Evolutionary conservation across 2,797 vertebrate genomes (phyloP).

Genomic region (Rhinatrema bivittatum): DNA sequence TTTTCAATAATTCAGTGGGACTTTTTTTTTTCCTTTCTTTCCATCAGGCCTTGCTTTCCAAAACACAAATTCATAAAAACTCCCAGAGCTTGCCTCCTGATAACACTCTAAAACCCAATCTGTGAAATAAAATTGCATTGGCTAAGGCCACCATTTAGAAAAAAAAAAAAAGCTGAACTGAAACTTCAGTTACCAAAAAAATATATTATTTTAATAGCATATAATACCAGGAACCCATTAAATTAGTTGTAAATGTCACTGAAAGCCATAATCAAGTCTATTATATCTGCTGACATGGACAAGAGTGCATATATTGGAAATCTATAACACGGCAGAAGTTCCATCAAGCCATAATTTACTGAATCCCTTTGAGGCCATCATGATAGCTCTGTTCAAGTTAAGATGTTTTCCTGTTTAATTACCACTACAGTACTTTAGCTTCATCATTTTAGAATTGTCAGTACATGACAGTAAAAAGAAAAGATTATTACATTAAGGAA

Average conservation of each 20-base stretch:
- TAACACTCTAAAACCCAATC: background rate
- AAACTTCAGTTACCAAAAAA: slow-evolving; percentile 18
- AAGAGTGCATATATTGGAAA: slow-evolving; percentile 23
- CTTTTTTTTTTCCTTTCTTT: too few relatives aligned
- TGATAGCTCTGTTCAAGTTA: background rate
- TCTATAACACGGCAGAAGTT: slow-evolving; percentile 17
- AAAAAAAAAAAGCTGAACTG: slow-evolving; percentile 11
- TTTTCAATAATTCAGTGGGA: background rate
- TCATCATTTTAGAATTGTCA: slow-evolving; percentile 19
- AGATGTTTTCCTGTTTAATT: slow-evolving; percentile 17
- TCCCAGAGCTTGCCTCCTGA: too few relatives aligned
- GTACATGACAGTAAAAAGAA: background rate
- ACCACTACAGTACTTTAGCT: background rate
- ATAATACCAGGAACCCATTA: slow-evolving; percentile 16
- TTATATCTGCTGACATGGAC: slow-evolving; percentile 16
- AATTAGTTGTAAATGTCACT: slow-evolving; percentile 24
- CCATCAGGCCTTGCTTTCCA: slow-evolving; percentile 9
- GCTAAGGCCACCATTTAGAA: background rate
- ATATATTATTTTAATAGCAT: slow-evolving; percentile 1
- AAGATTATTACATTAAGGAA: background rate
- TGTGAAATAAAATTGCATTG: slow-evolving; percentile 26
- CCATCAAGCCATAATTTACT: slow-evolving; percentile 1
- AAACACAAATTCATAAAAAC: too few relatives aligned
- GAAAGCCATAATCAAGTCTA: slow-evolving; percentile 17
- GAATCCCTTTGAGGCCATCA: slow-evolving; percentile 1